Percentiles rank a stretch among this genome's conserved stretches.
Conservation (phyloP, 2,113 vertebrate species). For the Paradoxurus hermaphroditus region DNA sequence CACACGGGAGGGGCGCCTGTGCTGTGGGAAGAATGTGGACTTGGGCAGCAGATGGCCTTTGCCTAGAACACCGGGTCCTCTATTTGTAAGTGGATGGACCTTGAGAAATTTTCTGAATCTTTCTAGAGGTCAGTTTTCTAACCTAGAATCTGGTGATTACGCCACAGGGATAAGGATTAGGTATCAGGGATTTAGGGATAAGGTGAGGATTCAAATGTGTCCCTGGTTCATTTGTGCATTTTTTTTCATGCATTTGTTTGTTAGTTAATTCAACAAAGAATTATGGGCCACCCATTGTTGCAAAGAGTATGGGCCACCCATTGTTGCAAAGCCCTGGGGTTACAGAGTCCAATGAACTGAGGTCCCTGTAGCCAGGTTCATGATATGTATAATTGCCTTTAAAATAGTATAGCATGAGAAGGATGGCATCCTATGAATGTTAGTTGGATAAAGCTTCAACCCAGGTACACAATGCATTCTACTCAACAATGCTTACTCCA, state of each 20-base stretch:
- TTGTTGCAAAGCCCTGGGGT: background rate
- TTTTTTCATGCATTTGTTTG: background rate
- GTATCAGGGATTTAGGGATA: too few species aligned
- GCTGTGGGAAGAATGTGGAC: background rate
- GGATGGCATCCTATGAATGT: background rate
- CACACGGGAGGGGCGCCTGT: fast-evolving
- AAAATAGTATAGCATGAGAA: background rate
- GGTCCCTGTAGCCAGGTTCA: background rate
- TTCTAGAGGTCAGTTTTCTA: background rate
- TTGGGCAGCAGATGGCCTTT: background rate
- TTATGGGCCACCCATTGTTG: background rate
- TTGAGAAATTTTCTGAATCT: background rate
- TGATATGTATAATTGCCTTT: background rate
- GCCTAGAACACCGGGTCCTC: background rate
- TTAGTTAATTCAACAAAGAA: background rate
- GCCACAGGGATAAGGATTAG: background rate
- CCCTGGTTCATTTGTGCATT: background rate
- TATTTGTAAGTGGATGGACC: background rate
- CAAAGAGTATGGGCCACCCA: background rate
- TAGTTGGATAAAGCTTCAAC: background rate
- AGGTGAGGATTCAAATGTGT: background rate
- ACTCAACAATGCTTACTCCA: background rate
- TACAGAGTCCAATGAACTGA: background rate
- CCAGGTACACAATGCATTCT: background rate
- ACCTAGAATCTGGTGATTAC: background rate